Evolutionary conservation across 1,140 invertebrate species (phyloP).

Genomic region (Anastrepha obliqua): DNA sequence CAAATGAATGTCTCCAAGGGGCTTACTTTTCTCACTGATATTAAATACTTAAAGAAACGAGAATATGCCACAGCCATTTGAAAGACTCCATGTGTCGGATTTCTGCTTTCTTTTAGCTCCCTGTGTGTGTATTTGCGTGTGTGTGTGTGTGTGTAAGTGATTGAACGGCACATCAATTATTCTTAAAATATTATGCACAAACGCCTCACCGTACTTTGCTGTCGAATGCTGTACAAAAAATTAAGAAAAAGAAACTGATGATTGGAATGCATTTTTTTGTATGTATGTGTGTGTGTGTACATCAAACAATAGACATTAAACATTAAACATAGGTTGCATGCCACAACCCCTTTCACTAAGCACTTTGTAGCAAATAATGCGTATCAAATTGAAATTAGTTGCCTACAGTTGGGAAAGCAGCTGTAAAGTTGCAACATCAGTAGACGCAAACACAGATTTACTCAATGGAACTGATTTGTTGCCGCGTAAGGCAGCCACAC

Average conservation of each 20-base stretch:
- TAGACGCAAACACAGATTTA: no score
- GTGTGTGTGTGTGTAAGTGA: neutral
- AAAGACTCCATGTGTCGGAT: neutral
- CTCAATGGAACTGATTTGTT: conserved; percentile 40
- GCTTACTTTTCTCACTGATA: neutral
- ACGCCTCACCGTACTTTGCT: neutral
- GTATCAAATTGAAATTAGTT: conserved; percentile 38
- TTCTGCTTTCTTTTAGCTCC: neutral
- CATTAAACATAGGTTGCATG: conserved; percentile 46
- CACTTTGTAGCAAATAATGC: conserved; percentile 49
- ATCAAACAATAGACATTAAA: no score
- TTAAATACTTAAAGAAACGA: neutral
- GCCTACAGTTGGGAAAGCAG: conserved; percentile 30
- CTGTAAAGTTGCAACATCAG: conserved; percentile 41
- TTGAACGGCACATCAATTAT: conserved; percentile 40
- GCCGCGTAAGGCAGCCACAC: neutral
- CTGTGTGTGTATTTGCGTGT: neutral
- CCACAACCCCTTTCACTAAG: conserved; percentile 42
- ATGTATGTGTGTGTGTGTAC: no score
- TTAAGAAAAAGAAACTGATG: neutral
- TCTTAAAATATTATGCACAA: conserved; percentile 26
- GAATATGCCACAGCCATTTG: neutral
- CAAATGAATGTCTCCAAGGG: conserved; percentile 20
- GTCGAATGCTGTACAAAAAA: neutral
- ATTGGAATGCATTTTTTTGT: no score